Base-by-base conservation (phyloP, 2,113 vertebrate genomes). In the Peromyscus leucopus region DNA sequence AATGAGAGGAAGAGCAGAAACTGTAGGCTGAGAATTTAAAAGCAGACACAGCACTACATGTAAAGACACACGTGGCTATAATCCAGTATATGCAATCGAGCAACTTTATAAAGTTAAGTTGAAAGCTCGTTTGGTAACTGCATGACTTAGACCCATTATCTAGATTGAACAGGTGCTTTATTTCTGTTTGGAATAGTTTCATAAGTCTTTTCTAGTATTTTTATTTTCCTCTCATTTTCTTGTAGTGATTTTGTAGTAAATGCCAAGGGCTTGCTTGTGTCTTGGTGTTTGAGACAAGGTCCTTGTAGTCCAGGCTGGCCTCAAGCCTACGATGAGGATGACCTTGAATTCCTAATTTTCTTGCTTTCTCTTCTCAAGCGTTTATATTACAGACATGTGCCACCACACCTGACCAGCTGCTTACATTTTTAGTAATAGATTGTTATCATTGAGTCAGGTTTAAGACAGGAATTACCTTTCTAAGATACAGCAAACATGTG, bases 171-270 rank as follows among this genome's bases (percentile, higher is more conserved):
- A 76, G 74, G 75, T 63, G 4, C 61, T 39, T 17, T 36, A 9
- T 76, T 91, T 92, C 74, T 76, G 28, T 87, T 63, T 85, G 16
- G 72, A 86, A 75, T 85, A 67, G 7, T 63, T 31, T 24, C 39
- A 72, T 93, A 72, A 46, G n/a, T 9, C 74, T 79, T 72, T n/a
- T 8, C 71, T 80, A 5, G 13, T 90, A 86, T 46, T 80, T 96
- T 76, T 89, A 83, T 74, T 82, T 51, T 9, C 63, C 65, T 95
- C n/a, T 93, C 91, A 89, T 63, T 94, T 76, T 28, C 63, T 75
- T 95, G 55, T 71, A 74, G 16, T 97, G 21, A 33, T 48, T 93
- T 57, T 93, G 11, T 88, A 72, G 42, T 55, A 39, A 79, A 26
- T 78, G 19, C 26, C 89, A 48, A 93, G 78, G 84, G 57, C 93